Percentiles rank a stretch among this genome's conserved stretches.
phyloP scores from a whole-genome alignment of 1,140 invertebrate genomes.

The Globodera ellingtonae region DNA sequence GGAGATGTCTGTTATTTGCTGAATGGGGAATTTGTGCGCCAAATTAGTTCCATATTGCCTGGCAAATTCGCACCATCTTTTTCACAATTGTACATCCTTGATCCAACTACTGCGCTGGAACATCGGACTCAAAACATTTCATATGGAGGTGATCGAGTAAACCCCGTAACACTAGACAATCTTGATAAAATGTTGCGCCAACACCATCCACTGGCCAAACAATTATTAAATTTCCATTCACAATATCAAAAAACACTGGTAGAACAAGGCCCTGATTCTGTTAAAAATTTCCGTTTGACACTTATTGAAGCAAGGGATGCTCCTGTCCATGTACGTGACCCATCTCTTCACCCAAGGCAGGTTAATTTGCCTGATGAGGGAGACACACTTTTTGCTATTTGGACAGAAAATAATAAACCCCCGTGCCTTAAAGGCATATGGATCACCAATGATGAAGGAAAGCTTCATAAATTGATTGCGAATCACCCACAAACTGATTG shows the following conservation, averaged over 20 bases:
- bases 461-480: background rate
- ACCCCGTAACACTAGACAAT: background rate
- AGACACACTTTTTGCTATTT: no score
- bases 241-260: no score
- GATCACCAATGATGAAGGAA: background rate
- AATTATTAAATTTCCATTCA: no score
- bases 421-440: background rate
- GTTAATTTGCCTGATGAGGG: no score
- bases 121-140: background rate
- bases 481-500: background rate
- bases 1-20: background rate
- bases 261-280: no score
- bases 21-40: background rate
- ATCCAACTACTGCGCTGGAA: background rate
- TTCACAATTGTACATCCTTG: background rate
- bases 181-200: no score
- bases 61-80: background rate
- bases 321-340: no score
- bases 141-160: slow-evolving; percentile 8
- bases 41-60: background rate
- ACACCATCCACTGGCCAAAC: no score
- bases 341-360: no score
- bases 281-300: no score
- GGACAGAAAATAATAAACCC: background rate
- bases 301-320: no score